Evolutionary conservation across 2,888 invertebrate species (phyloP), one percentile per base, ranked within the genome.

Genomic region (Adelognathus sp.): DNA sequence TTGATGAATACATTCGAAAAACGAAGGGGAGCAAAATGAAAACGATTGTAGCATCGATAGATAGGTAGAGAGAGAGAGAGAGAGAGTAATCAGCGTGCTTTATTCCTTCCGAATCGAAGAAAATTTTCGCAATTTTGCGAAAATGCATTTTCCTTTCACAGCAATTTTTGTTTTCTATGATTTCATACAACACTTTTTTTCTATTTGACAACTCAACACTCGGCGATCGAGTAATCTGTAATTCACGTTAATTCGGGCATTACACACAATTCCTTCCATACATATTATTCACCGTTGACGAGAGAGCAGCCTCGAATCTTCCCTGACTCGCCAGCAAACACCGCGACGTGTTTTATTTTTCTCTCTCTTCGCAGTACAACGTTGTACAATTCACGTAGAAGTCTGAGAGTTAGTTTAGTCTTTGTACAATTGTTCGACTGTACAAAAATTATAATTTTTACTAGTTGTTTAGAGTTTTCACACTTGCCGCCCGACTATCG

Each of bases 401-500:
- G 82, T 77, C 77, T 76, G 75, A 82, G 11, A 52, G 72, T 85
- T n/a, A 85, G 80, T 76, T 84, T 86, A 82, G 82, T 85, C 85
- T 41, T 86, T 86, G 75, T 85, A 87, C 86, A 83, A 86, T 54
- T 82, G 82, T 85, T 87, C 82, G 80, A 85, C 86, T 82, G 78
- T 83, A 75, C 76, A 80, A 82, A 82, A 81, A 84, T 83, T 74
- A 74, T 39, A n/a, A n/a, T 82, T 82, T 81, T 58, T 67, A 54
- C 70, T 83, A 79, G 81, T 67, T 56, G 27, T 79, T 81, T 21
- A 81, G 56, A 56, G 79, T 54, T 72, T 61, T 80, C 70, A 21
- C 76, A 76, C 69, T 67, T 80, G 58, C 70, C 46, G 58, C 81
- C 66, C 52, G 24, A 69, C 54, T 64, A 41, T 50, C 58, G 33